Base-by-base conservation (phyloP, 92 coral and sea anemone genomes). In the Meandrina meandrites region DNA sequence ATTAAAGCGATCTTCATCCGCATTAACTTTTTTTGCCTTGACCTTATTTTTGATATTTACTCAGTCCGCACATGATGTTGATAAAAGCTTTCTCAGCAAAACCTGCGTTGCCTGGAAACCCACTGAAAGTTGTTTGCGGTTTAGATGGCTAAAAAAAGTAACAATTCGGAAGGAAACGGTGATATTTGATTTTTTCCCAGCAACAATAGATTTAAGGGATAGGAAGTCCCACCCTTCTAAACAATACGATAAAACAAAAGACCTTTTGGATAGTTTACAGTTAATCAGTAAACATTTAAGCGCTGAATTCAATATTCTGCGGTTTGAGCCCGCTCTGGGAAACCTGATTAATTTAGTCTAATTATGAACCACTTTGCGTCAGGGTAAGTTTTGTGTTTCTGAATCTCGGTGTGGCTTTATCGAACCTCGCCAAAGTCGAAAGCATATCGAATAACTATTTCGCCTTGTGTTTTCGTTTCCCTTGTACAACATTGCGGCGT, bases 161-260 rank as follows among this genome's bases (percentile, higher is more conserved):
- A 45, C 88, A 48, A 32, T 1, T 56, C 47, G 88, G 88, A 77
- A 85, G 88, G 82, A 85, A 76, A 67, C 32, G 17, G 10, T 18
- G 62, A 76, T 78, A 85, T 85, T 35, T 62, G 24, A 50, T 76
- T 66, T 62, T 34, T 32, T 56, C 24, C 45, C n/a, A 42, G 77
- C 31, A 77, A 85, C 88, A 85, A 85, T 85, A 15, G 88, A 2
- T 24, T 85, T 76, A 40, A 66, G 4, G 35, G 1, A 6, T 24
- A 60, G 88, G 88, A 85, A 37, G 88, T 67, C 30, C 76, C 88
- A 77, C 88, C 88, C 88, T 42, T 15, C 69, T 28, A 56, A 84
- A 37, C 75, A 45, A 57, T 57, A 40, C 75, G 32, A 60, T 62
- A 22, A 67, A 45, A 62, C 42, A 76, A 76, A 75, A 62, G 87